A percentile compares a stretch with the other conserved stretches of the same genome.
Evolutionary conservation across 2,113 vertebrate species (phyloP).

Genomic region (Nyctereutes procyonoides): DNA sequence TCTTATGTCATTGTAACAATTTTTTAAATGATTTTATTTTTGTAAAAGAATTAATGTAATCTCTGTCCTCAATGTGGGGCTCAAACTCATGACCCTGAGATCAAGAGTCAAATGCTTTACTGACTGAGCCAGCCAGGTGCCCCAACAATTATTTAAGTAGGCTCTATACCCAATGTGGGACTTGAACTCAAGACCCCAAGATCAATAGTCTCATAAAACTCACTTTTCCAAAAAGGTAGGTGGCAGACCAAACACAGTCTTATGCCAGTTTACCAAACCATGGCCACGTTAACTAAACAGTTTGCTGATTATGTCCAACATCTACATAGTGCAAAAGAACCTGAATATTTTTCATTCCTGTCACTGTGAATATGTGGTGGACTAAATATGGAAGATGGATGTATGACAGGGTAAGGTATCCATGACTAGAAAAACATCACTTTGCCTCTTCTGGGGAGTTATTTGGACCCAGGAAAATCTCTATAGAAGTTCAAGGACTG

Average conservation of each 20-base stretch:
- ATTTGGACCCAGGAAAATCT: background rate
- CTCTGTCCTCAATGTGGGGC: too few species aligned
- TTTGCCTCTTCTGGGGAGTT: background rate
- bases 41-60: background rate
- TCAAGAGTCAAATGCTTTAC: too few species aligned
- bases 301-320: background rate
- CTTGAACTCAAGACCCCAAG: slow-evolving; percentile 98
- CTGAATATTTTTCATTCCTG: background rate
- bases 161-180: slow-evolving; percentile 93
- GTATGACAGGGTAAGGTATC: background rate
- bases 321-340: background rate
- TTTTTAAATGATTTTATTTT: background rate
- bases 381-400: background rate
- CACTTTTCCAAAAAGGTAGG: background rate
- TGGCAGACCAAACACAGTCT: background rate
- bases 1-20: background rate
- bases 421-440: background rate
- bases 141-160: background rate
- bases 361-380: background rate
- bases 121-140: too few species aligned
- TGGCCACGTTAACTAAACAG: background rate
- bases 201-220: slow-evolving; percentile 94
- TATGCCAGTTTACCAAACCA: background rate
- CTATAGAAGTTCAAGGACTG: background rate
- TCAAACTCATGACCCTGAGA: too few species aligned